Conservation (phyloP, 2,888 invertebrate species). For the Melanostoma mellinum region DNA sequence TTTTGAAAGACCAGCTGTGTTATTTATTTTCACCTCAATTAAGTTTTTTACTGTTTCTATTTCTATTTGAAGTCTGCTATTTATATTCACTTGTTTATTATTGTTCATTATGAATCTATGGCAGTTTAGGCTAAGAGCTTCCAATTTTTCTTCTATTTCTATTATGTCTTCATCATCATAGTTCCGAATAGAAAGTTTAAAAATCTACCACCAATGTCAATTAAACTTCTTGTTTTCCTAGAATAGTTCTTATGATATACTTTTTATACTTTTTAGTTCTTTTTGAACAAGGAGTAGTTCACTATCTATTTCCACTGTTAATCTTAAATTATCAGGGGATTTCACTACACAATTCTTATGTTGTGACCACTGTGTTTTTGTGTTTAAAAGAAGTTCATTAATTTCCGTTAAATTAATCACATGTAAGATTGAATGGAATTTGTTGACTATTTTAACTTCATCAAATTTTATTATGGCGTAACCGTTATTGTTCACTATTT, state of each 20-base stretch:
- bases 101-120: too few species aligned
- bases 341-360: conserved; percentile 5
- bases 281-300: conserved; percentile 18
- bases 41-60: too few species aligned
- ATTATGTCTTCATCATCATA: too few species aligned
- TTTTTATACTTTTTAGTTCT: conserved; percentile 27
- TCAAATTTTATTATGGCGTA: conserved; percentile 9
- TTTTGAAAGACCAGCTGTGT: too few species aligned
- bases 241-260: conserved; percentile 5
- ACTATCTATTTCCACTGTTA: conserved; percentile 17
- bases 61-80: too few species aligned
- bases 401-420: conserved; percentile 22
- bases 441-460: conserved; percentile 14
- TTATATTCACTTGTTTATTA: too few species aligned
- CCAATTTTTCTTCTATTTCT: too few species aligned
- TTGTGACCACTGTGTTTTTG: conserved; percentile 7
- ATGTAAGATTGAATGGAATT: conserved; percentile 22
- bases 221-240: not conserved
- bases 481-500: conserved; percentile 1
- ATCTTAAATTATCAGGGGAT: not conserved
- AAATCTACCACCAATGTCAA: too few species aligned
- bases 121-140: too few species aligned
- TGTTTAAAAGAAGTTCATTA: not conserved
- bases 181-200: too few species aligned
- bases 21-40: too few species aligned